These are phyloP conservation scores for Anser cygnoides DNA, from an alignment of 2,113 vertebrate genomes.

Conservation along the genomic window DNA sequence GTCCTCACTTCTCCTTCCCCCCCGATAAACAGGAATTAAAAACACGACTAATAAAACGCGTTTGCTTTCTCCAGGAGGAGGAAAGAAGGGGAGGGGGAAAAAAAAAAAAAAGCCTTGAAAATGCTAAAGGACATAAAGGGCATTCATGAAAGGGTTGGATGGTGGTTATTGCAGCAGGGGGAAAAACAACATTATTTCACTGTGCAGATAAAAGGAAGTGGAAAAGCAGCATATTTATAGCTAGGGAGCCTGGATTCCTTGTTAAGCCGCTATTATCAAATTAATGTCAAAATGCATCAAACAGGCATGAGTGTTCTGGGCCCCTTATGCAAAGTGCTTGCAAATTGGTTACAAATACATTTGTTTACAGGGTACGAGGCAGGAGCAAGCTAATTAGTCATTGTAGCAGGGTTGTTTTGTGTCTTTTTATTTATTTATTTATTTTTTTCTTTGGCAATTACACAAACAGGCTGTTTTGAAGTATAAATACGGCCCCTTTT, in stretches of 20 bases:
- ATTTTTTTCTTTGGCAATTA: constrained; percentile 53
- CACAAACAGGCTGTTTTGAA: constrained; percentile 63
- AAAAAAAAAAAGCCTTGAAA: constrained; percentile 26
- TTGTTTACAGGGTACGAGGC: constrained; percentile 67
- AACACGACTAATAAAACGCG: constrained; percentile 45
- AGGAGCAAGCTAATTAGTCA: constrained; percentile 68
- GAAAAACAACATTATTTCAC: constrained; percentile 72
- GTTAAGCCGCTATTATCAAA: constrained; percentile 69
- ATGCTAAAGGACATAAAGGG: constrained; percentile 68
- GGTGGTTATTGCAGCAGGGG: constrained; percentile 72
- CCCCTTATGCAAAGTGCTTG: constrained; percentile 69
- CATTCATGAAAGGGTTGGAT: constrained; percentile 67
- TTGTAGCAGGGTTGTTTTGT: constrained; percentile 48
- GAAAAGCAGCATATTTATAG: constrained; percentile 68
- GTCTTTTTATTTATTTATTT: background rate
- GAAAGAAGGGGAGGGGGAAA: background rate
- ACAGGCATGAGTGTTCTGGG: constrained; percentile 66
- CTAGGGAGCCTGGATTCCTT: constrained; percentile 71
- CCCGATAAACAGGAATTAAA: constrained; percentile 23
- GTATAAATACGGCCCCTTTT: constrained; percentile 18
- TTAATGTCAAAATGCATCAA: constrained; percentile 76
- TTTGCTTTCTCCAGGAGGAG: constrained; percentile 40
- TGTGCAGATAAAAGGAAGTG: constrained; percentile 73
- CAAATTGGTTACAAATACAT: constrained; percentile 69
- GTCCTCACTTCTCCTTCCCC: constrained; percentile 17